Evolutionary conservation across 2,113 vertebrate species (phyloP), one percentile per base, ranked within the genome.

Genomic region (Apteryx mantelli): DNA sequence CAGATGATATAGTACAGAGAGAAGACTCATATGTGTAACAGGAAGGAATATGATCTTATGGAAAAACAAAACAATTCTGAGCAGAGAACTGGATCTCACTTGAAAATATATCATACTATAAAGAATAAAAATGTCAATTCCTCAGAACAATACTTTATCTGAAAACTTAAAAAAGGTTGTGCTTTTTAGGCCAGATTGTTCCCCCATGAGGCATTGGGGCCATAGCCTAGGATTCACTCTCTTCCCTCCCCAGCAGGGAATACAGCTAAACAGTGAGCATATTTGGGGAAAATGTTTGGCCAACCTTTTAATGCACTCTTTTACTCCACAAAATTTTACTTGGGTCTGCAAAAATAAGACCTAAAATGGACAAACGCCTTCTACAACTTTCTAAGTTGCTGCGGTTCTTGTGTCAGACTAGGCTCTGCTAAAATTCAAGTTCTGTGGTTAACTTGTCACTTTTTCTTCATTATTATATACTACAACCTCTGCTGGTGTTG

Each of bases 191-290:
- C 11, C 14, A 75, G 10, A 60, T 52, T 60, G 2, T 6, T 70
- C 3, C 19, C 8, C 12, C 4, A 3, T 18, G 7, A 24, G 21
- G 1, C 1, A 3, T 7, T 55, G 11, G 21, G 34, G 65, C 9
- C 10, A 17, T 13, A 63, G 11, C 32, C 5, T 66, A 55, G 26
- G 25, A 44, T 14, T 42, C 13, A 20, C 7, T 61, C 11, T 3
- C 5, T 81, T 77, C 32, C 34, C 14, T 68, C 8, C 0, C 1
- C 8, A 4, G 5, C n/a, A 71, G 32, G 69, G 34, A 8, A 69
- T 12, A 60, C 4, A 63, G 7, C 1, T 48, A 25, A 53, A 50
- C 32, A 46, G 2, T 21, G 21, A 70, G 15, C 21, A 50, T 36
- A 25, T 17, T 56, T 19, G 30, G 7, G 6, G 13, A 63, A 64